A percentile compares a stretch with the other conserved stretches of the same genome.
These are phyloP conservation scores for Eledone cirrhosa DNA, from an alignment of 2,888 invertebrate genomes.

Conservation along the genomic window DNA sequence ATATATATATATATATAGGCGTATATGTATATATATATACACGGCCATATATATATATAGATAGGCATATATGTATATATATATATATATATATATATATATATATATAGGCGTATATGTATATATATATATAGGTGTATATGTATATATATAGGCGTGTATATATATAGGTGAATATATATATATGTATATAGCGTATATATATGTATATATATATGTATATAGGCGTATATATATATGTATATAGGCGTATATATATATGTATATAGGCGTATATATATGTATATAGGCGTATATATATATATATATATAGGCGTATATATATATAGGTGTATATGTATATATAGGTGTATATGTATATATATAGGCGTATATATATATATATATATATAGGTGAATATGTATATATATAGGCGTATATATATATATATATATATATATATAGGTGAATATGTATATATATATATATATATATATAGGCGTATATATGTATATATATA, in stretches of 20 bases:
- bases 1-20: background rate
- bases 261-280: background rate
- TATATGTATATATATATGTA: background rate
- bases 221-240: background rate
- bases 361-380: background rate
- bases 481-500: no score
- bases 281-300: background rate
- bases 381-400: conserved; percentile 1
- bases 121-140: background rate
- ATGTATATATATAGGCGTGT: background rate
- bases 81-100: background rate
- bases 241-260: background rate
- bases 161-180: background rate
- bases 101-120: background rate
- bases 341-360: background rate
- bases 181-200: background rate
- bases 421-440: background rate
- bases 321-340: background rate
- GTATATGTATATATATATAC: background rate
- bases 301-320: background rate
- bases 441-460: background rate
- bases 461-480: background rate
- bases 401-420: background rate
- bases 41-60: background rate
- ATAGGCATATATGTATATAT: background rate